phyloP scores from a whole-genome alignment of 2,113 vertebrate genomes.

The Peromyscus leucopus region DNA sequence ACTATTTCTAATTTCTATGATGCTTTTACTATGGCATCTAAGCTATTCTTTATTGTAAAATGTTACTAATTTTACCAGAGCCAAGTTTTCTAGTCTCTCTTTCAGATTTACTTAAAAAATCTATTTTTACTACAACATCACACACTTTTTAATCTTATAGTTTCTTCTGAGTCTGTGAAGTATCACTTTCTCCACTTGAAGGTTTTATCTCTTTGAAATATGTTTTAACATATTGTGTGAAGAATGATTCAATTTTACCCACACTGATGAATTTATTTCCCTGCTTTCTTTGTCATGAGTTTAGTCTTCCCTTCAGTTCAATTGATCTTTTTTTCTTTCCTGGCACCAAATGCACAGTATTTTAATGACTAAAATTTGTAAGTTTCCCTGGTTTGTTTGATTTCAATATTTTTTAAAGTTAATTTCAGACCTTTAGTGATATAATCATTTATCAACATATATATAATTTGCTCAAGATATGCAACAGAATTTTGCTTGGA shows the following conservation, averaged over 20 bases:
- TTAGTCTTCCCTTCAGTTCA: slow-evolving; percentile 10
- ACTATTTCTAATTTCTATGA: not conserved
- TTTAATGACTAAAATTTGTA: slow-evolving; percentile 41
- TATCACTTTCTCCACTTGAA: slow-evolving; percentile 5
- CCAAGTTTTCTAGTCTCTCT: not conserved
- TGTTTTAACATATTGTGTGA: slow-evolving; percentile 8
- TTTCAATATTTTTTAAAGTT: slow-evolving; percentile 51
- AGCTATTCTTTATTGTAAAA: not conserved
- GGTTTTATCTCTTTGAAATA: slow-evolving; percentile 28
- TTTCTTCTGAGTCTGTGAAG: slow-evolving; percentile 16
- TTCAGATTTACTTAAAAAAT: slow-evolving; percentile 35
- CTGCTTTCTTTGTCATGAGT: not conserved
- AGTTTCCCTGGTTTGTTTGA: slow-evolving; percentile 23
- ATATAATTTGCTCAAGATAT: slow-evolving; percentile 27
- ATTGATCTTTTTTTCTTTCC: not conserved
- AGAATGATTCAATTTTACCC: slow-evolving; percentile 5
- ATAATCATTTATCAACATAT: slow-evolving; percentile 10
- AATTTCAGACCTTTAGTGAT: slow-evolving; percentile 3
- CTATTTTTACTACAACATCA: not conserved
- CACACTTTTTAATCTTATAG: slow-evolving; percentile 28
- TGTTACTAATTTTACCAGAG: slow-evolving; percentile 29
- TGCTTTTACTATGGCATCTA: not conserved
- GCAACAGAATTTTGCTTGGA: slow-evolving; percentile 31
- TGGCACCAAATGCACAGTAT: not conserved
- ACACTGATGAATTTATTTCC: slow-evolving; percentile 48